Percentiles rank a stretch among this genome's conserved stretches.
Evolutionary conservation across 2,113 vertebrate genomes (phyloP).

Genomic region (Indicator maculatus): DNA sequence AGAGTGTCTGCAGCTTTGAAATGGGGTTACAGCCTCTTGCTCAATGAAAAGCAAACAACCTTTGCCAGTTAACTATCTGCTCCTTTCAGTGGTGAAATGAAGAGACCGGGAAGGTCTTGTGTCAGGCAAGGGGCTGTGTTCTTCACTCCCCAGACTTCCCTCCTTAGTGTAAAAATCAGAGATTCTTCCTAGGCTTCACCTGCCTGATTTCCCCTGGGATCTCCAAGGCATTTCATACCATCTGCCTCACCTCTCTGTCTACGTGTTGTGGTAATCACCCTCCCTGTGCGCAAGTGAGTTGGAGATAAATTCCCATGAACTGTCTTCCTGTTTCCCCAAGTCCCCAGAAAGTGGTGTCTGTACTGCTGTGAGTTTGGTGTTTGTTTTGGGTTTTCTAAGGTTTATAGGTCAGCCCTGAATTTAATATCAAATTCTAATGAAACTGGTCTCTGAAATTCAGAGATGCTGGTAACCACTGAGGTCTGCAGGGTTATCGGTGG

Average conservation of each 20-base stretch:
- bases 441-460: background rate
- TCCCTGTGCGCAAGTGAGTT: accelerated
- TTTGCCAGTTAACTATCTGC: background rate
- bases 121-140: background rate
- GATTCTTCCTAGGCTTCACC: background rate
- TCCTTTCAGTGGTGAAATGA: background rate
- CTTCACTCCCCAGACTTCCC: background rate
- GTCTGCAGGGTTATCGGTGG: background rate
- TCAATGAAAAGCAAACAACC: slow-evolving; percentile 2
- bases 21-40: background rate
- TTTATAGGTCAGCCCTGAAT: background rate
- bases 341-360: background rate
- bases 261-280: background rate
- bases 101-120: background rate
- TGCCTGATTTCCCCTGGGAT: background rate
- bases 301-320: background rate
- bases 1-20: background rate
- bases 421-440: background rate
- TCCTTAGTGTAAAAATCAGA: background rate
- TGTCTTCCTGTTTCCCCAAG: background rate
- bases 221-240: background rate
- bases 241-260: background rate
- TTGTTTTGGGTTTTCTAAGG: background rate
- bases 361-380: background rate
- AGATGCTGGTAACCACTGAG: background rate